These are phyloP conservation scores for Chionis minor DNA, from an alignment of 2,113 vertebrate genomes.

Conservation along the genomic window DNA sequence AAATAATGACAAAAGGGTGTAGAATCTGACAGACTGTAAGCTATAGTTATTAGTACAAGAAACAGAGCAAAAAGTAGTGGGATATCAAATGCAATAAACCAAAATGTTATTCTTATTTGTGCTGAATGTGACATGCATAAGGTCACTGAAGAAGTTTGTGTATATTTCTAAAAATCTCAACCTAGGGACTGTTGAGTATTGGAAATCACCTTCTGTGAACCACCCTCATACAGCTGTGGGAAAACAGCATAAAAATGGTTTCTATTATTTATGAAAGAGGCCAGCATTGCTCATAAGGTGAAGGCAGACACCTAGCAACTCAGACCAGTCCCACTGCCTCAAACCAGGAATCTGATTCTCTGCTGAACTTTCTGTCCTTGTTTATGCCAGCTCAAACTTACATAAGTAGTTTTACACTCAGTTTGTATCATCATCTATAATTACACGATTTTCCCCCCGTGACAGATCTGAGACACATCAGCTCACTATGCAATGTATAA, in stretches of 20 bases:
- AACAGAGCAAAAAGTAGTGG: background rate
- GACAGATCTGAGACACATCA: background rate
- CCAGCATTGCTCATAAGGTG: background rate
- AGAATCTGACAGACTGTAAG: background rate
- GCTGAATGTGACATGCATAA: background rate
- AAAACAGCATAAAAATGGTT: background rate
- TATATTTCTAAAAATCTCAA: background rate
- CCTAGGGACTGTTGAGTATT: background rate
- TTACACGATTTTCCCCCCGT: background rate
- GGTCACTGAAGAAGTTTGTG: background rate
- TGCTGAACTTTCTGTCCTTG: background rate
- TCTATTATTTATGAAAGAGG: background rate
- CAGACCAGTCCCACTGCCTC: background rate
- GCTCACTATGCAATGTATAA: background rate
- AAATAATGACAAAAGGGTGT: background rate
- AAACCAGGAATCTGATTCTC: background rate
- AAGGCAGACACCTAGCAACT: background rate
- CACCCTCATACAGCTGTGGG: rapidly evolving
- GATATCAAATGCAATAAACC: background rate
- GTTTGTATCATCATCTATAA: background rate
- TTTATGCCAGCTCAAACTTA: background rate
- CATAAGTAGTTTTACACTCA: background rate
- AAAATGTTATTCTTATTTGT: background rate
- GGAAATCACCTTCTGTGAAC: background rate
- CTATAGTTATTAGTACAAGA: rapidly evolving